Base-by-base conservation (phyloP, 92 coral and sea anemone species). In the Heliopora coerulea region DNA sequence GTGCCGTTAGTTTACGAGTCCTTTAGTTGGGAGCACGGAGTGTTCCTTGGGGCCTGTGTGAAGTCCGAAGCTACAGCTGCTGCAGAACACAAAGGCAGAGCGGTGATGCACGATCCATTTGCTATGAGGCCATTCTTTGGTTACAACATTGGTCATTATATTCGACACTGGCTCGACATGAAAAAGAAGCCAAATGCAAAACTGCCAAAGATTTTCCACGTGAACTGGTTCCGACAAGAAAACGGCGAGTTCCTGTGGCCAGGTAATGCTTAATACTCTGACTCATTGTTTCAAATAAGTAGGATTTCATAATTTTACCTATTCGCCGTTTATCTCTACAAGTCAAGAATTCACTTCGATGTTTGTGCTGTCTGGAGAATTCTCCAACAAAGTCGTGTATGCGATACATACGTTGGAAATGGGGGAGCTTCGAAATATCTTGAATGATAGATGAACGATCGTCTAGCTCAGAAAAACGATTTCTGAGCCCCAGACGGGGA, bases 91-190 rank as follows among this genome's bases (percentile, higher is more conserved):
- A 92, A 87, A 72, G 91, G 92, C 44, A 87, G 91, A 61, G 65
- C 48, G 14, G 80, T 89, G 32, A 92, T 92, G 97, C 89, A 91
- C 23, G 97, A 92, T 65, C 97, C 97, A 18, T 89, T 92, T 66
- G 97, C 97, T 72, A 92, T 92, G 97, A 82, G 97, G 28, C 97
- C 97, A 6, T 92, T 92, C 88, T 89, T 92, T 83, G 97, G 96
- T 20, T 92, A 92, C 65, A 87, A 85, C 59, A 86, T 88, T 82
- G 97, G 97, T 57, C 79, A 81, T 50, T 89, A 91, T 75, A 65
- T 89, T 84, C 91, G 89, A 82, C 97, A 91, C 73, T 91, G 97
- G 97, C 84, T 91, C 31, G 64, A 83, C 37, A 86, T 91, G 95
- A 82, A 44, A 4, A 82, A 83, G 65, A 79, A 41, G 20, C 79